A percentile compares a stretch with the other conserved stretches of the same genome.
Conservation (phyloP, 2,797 vertebrate species). For the Chiroxiphia lanceolata region DNA sequence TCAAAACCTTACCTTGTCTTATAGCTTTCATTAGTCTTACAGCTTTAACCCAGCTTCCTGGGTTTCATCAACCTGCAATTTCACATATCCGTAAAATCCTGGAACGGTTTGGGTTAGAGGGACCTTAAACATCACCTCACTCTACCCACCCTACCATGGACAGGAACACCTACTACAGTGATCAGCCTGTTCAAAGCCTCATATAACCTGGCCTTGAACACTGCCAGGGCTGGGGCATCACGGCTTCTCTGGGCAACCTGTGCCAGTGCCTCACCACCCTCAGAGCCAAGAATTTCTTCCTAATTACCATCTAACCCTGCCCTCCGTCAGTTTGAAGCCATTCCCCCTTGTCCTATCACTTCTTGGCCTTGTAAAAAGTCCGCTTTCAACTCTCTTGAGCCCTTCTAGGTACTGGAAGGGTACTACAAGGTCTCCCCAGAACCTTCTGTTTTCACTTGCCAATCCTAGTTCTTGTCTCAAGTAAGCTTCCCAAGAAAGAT, state of each 20-base stretch:
- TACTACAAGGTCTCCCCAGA: not conserved
- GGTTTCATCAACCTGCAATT: not conserved
- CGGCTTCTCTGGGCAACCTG: not conserved
- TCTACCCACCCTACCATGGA: not conserved
- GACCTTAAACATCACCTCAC: not conserved
- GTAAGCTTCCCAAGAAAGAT: constrained; percentile 10
- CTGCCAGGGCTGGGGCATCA: not conserved
- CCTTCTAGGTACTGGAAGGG: not conserved
- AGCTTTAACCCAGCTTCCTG: not conserved
- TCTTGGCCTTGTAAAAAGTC: not conserved
- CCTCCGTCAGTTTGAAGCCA: not conserved
- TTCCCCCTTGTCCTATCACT: not conserved
- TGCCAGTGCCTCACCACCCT: not conserved
- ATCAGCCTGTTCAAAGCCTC: not conserved
- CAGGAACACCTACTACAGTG: not conserved
- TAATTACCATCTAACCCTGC: not conserved
- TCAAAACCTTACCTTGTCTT: constrained; percentile 33
- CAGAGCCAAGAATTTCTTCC: not conserved
- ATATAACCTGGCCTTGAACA: not conserved
- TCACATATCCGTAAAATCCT: not conserved
- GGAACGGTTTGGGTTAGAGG: not conserved
- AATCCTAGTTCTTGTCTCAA: not conserved
- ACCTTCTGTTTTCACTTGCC: not conserved
- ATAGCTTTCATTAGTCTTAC: not conserved
- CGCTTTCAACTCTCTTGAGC: not conserved